Conservation (phyloP, 2,113 vertebrate species). For the Prochilodus magdalenae region DNA sequence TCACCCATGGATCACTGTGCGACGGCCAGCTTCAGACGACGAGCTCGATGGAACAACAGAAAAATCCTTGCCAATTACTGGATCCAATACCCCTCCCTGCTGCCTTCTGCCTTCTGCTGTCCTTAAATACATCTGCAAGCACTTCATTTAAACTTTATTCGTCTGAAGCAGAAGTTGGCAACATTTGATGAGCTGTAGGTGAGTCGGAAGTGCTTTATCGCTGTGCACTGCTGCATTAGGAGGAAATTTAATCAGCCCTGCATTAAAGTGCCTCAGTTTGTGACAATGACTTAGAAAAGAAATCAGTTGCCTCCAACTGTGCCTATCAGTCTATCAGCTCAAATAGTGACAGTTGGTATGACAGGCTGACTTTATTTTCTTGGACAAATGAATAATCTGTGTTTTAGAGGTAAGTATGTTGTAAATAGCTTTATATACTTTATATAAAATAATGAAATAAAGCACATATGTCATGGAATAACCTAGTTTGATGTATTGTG, state of each 20-base stretch:
- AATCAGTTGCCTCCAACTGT: slow-evolving; percentile 10
- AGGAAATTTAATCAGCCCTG: slow-evolving; percentile 17
- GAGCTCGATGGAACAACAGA: slow-evolving; percentile 27
- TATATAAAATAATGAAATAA: neutral
- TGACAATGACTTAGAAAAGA: slow-evolving; percentile 17
- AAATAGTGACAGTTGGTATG: neutral
- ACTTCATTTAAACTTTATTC: slow-evolving; percentile 73
- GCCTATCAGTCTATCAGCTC: neutral
- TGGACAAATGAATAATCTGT: too few relatives aligned
- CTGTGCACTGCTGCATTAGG: neutral
- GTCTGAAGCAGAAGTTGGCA: slow-evolving; percentile 71
- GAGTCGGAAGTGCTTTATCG: neutral
- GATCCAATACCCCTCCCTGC: slow-evolving; percentile 61
- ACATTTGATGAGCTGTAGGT: slow-evolving; percentile 61
- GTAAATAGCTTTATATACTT: neutral
- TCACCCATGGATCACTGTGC: slow-evolving; percentile 53
- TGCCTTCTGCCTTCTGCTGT: slow-evolving; percentile 65
- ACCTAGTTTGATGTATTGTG: too few relatives aligned
- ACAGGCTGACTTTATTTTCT: neutral
- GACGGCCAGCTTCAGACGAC: slow-evolving; percentile 11
- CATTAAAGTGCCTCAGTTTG: neutral
- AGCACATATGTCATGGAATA: too few relatives aligned
- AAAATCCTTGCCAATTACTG: slow-evolving; percentile 54
- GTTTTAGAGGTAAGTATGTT: too few relatives aligned
- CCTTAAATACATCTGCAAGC: slow-evolving; percentile 77